These are phyloP conservation scores for Anthopleura xanthogrammica DNA, from an alignment of 92 coral and sea anemone species.

Conservation along the genomic window DNA sequence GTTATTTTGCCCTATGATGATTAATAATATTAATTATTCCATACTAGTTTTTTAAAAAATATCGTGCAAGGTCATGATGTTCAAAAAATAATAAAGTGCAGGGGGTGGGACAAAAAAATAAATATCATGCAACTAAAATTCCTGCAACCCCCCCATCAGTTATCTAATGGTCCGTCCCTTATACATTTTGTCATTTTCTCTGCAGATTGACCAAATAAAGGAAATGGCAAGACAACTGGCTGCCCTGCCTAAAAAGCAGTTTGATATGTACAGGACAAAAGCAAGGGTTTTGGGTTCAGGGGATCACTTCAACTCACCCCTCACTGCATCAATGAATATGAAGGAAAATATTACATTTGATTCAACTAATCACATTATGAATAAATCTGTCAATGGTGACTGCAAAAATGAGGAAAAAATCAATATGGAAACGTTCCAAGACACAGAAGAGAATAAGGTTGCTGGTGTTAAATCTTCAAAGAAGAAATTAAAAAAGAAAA, in stretches of 20 bases:
- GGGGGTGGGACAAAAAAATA: too few species aligned
- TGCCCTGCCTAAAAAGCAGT: constrained; percentile 87
- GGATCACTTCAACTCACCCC: constrained; percentile 42
- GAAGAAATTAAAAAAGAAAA: constrained; percentile 55
- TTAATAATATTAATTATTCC: too few species aligned
- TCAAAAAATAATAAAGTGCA: too few species aligned
- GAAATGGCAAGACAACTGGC: constrained; percentile 99
- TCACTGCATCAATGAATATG: constrained; percentile 25
- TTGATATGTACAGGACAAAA: constrained; percentile 79
- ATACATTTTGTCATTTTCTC: background rate
- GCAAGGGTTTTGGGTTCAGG: constrained; percentile 51
- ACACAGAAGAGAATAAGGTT: constrained; percentile 11
- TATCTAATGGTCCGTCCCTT: too few species aligned
- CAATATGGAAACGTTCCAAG: background rate
- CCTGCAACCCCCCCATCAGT: too few species aligned
- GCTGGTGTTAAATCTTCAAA: constrained; percentile 11
- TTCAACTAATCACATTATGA: background rate
- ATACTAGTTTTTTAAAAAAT: too few species aligned
- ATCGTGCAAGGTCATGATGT: too few species aligned
- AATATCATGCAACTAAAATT: too few species aligned
- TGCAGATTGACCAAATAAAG: constrained; percentile 78
- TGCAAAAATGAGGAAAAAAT: constrained; percentile 15
- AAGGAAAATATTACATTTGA: constrained; percentile 36
- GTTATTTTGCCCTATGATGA: too few species aligned
- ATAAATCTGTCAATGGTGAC: constrained; percentile 3